These are phyloP conservation scores for Mormyrus lacerda DNA, from an alignment of 2,113 vertebrate species.

Conservation along the genomic window DNA sequence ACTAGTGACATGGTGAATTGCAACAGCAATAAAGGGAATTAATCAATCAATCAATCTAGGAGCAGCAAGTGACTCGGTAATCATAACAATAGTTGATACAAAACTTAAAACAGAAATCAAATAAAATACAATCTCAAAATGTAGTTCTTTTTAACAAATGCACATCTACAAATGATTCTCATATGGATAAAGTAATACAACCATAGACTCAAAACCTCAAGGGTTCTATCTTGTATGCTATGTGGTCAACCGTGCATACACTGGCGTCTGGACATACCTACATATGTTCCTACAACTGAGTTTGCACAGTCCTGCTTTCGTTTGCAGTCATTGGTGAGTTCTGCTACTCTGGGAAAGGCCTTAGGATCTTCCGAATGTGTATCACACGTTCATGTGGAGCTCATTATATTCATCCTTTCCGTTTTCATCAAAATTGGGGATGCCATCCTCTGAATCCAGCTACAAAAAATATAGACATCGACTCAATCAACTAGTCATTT, in stretches of 20 bases:
- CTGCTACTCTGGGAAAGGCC: slow-evolving; percentile 4
- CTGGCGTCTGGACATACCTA: neutral
- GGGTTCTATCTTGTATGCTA: neutral
- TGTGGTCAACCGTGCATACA: neutral
- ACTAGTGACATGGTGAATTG: no score
- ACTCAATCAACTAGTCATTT: neutral
- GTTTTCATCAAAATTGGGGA: slow-evolving; percentile 91
- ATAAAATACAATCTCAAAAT: neutral
- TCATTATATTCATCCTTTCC: slow-evolving; percentile 94
- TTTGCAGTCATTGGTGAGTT: slow-evolving; percentile 15
- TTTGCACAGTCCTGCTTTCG: neutral
- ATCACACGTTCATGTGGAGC: slow-evolving; percentile 91
- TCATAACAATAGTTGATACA: neutral
- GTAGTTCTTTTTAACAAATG: neutral
- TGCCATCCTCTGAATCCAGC: slow-evolving; percentile 87
- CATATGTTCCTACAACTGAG: neutral
- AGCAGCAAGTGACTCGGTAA: neutral
- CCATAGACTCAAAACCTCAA: neutral
- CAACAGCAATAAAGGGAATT: no score
- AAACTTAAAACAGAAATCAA: neutral
- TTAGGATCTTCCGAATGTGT: neutral
- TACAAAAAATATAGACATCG: slow-evolving; percentile 40
- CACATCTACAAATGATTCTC: neutral
- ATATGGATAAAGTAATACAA: neutral
- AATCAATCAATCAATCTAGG: no score